A percentile compares a stretch with the other conserved stretches of the same genome.
These are phyloP conservation scores for Ptychoptera contaminata DNA, from an alignment of 2,888 invertebrate species.

Conservation along the genomic window DNA sequence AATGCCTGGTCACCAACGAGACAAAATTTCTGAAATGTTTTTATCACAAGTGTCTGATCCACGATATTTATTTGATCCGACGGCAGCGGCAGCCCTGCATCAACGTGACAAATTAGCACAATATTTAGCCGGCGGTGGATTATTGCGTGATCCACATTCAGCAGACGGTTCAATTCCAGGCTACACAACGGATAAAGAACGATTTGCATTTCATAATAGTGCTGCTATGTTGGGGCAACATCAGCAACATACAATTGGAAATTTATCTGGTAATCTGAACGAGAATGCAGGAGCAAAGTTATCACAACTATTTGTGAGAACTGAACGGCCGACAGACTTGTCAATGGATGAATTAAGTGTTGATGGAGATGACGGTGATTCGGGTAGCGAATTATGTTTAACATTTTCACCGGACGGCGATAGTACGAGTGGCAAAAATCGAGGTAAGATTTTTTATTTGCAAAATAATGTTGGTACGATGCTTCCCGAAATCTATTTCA, in stretches of 20 bases:
- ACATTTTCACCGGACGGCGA: slow-evolving; percentile 24
- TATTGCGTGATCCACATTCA: slow-evolving; percentile 13
- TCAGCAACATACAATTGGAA: too few relatives aligned
- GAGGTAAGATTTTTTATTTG: slow-evolving; percentile 17
- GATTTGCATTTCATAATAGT: too few relatives aligned
- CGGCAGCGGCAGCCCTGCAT: not conserved
- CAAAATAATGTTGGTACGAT: too few relatives aligned
- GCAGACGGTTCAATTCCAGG: too few relatives aligned
- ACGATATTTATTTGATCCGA: slow-evolving; percentile 12
- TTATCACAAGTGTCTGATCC: slow-evolving; percentile 13
- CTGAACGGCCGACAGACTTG: too few relatives aligned
- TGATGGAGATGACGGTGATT: not conserved
- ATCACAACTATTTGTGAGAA: too few relatives aligned
- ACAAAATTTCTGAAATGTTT: slow-evolving; percentile 3
- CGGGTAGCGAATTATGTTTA: slow-evolving; percentile 26
- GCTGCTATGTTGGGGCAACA: too few relatives aligned
- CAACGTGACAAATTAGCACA: slow-evolving; percentile 11
- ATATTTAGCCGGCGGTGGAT: slow-evolving; percentile 5
- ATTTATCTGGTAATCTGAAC: too few relatives aligned
- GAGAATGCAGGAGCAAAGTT: too few relatives aligned
- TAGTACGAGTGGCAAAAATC: slow-evolving; percentile 24
- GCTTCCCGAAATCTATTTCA: too few relatives aligned
- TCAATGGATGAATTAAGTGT: too few relatives aligned
- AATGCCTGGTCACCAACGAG: not conserved
- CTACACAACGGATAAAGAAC: too few relatives aligned